Base-by-base conservation (phyloP, 2,113 vertebrate genomes). In the Hirundichthys speculiger region DNA sequence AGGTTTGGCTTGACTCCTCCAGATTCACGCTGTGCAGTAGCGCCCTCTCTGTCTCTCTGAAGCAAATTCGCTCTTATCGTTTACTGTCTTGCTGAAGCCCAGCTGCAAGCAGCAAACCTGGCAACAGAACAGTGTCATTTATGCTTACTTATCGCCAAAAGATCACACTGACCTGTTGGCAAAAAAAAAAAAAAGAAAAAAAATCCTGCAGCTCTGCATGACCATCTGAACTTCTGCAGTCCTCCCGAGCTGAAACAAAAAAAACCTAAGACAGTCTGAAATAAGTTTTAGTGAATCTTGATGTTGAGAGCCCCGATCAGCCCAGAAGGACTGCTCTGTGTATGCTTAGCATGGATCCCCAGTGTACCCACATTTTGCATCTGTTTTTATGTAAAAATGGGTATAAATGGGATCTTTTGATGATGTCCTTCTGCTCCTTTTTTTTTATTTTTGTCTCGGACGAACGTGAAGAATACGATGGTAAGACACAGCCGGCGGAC, bases 381-480 rank as follows among this genome's bases (percentile, higher is more conserved):
- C 0, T 19, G 13, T 63, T 22, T n/a, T 77, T 74, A 11, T 82
- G 47, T 65, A 19, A 64, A 86, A 81, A 50, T 74, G 83, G 87
- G 87, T 87, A 88, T 86, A 86, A 68, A 59, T 3, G 73, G 82
- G 85, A 86, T 87, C 80, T 89, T 77, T 86, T 88, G 27, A 79
- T 90, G 61, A 89, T 82, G 68, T 79, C 87, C 79, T 90, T 89
- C 83, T 90, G 82, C 81, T 92, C 80, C 91, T 90, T 78, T 68
- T 80, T 87, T 85, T 92, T 92, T 79, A 90, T 90, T 78, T 68
- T 80, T 87, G 84, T 92, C 63, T 87, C 78, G 83, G 79, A 87
- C 54, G 68, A 90, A 92, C 94, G 51, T 90, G 75, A 89, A 91
- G 85, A 90, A 61, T 85, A 83, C 74, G 94, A 96, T 94, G 95